Percentiles rank a stretch among this genome's conserved stretches.
Evolutionary conservation across 2,797 vertebrate genomes (phyloP).

Genomic region (Scolopax rusticola): DNA sequence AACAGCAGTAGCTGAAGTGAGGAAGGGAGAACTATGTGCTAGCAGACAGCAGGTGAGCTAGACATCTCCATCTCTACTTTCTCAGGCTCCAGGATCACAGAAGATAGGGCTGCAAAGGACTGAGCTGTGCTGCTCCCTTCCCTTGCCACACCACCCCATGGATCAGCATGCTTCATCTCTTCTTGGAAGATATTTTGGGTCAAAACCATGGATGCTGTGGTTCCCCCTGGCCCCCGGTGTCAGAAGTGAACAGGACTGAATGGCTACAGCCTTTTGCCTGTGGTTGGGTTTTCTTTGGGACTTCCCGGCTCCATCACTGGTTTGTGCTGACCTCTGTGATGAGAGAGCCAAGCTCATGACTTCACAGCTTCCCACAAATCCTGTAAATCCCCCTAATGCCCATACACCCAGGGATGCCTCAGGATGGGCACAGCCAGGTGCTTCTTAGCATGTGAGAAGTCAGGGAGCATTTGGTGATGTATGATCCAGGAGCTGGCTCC

Average conservation of each 20-base stretch:
- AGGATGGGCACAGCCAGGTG: background rate
- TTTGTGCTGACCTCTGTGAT: background rate
- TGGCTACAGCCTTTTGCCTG: background rate
- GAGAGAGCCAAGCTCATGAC: background rate
- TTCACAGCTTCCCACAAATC: background rate
- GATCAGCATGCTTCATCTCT: background rate
- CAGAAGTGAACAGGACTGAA: background rate
- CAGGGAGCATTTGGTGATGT: background rate
- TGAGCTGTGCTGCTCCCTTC: background rate
- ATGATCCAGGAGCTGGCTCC: background rate
- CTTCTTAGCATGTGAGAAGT: rapidly evolving
- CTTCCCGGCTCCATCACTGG: background rate
- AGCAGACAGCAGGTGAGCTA: background rate
- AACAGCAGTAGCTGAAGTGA: background rate
- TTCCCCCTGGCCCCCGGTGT: background rate
- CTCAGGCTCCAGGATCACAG: background rate
- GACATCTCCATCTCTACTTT: background rate
- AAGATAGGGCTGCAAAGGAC: background rate
- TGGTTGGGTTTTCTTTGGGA: background rate
- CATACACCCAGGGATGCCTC: rapidly evolving
- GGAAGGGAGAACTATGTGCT: background rate
- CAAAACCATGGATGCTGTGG: background rate
- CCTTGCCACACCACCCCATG: background rate
- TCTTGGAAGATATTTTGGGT: background rate
- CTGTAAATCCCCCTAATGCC: background rate